Percentiles rank a stretch among this genome's conserved stretches.
These are phyloP conservation scores for Drosophila anceps DNA, from an alignment of 2,888 invertebrate species.

Conservation along the genomic window DNA sequence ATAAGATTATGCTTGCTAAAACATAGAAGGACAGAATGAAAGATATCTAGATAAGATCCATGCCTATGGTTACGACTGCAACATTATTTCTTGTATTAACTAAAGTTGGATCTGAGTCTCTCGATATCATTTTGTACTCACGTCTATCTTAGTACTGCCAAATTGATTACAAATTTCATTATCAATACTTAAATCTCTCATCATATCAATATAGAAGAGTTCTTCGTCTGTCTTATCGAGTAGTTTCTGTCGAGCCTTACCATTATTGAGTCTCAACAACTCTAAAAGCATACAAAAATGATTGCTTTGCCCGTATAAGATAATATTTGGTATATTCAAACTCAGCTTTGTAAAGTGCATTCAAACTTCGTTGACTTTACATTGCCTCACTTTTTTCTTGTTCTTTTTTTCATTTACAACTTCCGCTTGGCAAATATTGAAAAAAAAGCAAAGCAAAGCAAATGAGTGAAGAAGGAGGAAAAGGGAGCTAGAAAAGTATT, in stretches of 20 bases:
- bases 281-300: too few relatives aligned
- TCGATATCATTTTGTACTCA: too few relatives aligned
- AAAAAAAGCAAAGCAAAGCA: constrained; percentile 4
- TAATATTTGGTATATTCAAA: background rate
- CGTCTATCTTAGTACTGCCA: too few relatives aligned
- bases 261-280: too few relatives aligned
- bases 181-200: too few relatives aligned
- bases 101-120: too few relatives aligned
- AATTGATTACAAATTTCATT: too few relatives aligned
- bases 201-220: background rate
- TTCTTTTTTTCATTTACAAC: constrained; percentile 58
- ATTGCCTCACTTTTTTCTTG: background rate
- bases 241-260: too few relatives aligned
- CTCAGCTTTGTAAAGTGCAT: background rate
- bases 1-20: background rate
- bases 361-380: background rate
- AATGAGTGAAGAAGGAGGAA: constrained; percentile 12
- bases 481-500: constrained; percentile 46
- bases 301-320: too few relatives aligned
- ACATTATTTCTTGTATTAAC: too few relatives aligned
- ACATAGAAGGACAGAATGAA: background rate
- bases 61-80: too few relatives aligned
- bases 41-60: too few relatives aligned
- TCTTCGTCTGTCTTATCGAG: background rate
- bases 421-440: constrained; percentile 63